Evolutionary conservation across 2,113 vertebrate species (phyloP).

Genomic region (Corynorhinus townsendii): DNA sequence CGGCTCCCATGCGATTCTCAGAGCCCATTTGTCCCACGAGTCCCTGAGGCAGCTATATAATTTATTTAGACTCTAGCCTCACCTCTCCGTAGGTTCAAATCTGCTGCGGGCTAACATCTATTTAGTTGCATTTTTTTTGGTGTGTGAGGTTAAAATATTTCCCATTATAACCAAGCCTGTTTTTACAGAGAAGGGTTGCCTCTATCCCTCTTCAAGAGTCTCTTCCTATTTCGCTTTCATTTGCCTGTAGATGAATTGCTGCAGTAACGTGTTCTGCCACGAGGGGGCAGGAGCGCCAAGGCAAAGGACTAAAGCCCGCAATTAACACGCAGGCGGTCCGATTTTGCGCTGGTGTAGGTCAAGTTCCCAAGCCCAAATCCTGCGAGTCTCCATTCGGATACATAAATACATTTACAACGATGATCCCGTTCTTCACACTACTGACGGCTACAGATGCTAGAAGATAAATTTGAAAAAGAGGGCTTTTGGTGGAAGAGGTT

Average conservation of each 20-base stretch:
- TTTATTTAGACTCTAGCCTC: not conserved
- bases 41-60: not conserved
- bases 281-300: constrained; percentile 73
- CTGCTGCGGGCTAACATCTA: not conserved
- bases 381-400: not conserved
- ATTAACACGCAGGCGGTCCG: not conserved
- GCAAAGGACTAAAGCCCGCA: not conserved
- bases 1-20: not conserved
- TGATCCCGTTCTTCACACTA: not conserved
- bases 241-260: not conserved
- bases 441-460: not conserved
- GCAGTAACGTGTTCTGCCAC: constrained; percentile 9
- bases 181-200: not conserved
- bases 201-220: not conserved
- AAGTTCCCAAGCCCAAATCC: not conserved
- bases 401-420: not conserved
- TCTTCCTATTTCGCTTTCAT: not conserved
- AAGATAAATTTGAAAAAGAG: not conserved
- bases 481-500: not conserved
- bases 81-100: not conserved
- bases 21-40: not conserved
- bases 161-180: not conserved
- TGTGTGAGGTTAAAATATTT: not conserved
- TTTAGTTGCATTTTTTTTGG: not conserved
- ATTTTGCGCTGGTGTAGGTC: not conserved